Percentiles rank a stretch among this genome's conserved stretches.
phyloP scores from a whole-genome alignment of 1,140 invertebrate genomes.

The Pachypeltis micranthus region DNA sequence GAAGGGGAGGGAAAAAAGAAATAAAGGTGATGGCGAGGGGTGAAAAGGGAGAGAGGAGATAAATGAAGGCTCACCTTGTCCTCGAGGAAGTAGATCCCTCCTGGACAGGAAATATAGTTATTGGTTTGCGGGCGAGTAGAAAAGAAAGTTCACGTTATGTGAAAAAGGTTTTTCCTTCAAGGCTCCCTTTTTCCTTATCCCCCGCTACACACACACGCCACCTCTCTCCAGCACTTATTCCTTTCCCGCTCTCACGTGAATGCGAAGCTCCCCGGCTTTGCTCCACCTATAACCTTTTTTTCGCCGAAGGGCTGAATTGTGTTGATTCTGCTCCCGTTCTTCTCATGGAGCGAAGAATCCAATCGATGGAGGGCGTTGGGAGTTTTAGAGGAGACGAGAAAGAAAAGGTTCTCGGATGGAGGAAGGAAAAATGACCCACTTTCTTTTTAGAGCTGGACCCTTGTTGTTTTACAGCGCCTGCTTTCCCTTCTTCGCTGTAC shows the following conservation, averaged over 20 bases:
- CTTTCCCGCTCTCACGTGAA: not conserved
- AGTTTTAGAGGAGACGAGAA: not conserved
- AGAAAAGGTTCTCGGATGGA: not conserved
- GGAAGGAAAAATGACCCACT: slow-evolving; percentile 1
- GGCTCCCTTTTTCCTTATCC: no score
- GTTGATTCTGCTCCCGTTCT: not conserved
- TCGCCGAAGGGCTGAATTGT: not conserved
- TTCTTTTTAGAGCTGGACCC: slow-evolving; percentile 5
- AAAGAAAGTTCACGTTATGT: not conserved
- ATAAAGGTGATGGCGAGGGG: no score
- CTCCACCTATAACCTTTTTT: not conserved
- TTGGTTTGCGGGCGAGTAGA: not conserved
- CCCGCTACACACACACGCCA: no score
- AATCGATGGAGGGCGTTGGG: not conserved
- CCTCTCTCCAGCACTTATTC: not conserved
- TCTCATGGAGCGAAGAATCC: not conserved
- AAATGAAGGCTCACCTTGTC: not conserved
- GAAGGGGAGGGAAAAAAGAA: not conserved
- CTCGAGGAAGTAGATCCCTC: not conserved
- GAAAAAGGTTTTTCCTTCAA: no score
- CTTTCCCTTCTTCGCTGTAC: not conserved
- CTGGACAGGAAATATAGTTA: slow-evolving; percentile 6
- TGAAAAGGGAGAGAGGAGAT: not conserved
- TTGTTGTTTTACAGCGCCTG: not conserved
- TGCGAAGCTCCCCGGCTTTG: not conserved